Evolutionary conservation across 2,113 vertebrate species (phyloP), one percentile per base, ranked within the genome.

Genomic region (Notothenia coriiceps): DNA sequence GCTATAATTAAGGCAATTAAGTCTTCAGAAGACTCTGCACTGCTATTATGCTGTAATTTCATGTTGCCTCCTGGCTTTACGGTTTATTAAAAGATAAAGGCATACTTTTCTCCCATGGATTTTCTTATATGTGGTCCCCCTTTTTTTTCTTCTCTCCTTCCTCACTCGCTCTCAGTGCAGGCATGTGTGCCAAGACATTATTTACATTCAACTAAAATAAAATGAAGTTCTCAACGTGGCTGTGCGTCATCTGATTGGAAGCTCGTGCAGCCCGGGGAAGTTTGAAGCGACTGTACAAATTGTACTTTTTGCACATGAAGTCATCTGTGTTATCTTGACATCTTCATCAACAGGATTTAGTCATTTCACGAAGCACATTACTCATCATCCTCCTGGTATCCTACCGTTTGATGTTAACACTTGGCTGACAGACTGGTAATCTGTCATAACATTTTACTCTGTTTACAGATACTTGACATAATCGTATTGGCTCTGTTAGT

Each of bases 1-100:
- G 84, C 92, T 94, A 93, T 95, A 95, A 96, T 96, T 95, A 95
- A 94, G 92, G 92, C 90, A 94, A 95, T 95, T 94, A 94, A 94
- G 86, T 92, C 91, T 93, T 95, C 94, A 94, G 93, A 94, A 91
- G 92, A 92, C 86, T 90, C 89, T 92, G 86, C 88, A 90, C 91
- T 92, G 88, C 93, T 80, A 92, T 94, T 94, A 94, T 90, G 83
- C 86, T 84, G 90, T 94, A 94, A 95, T 95, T 95, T 93, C 92
- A 95, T 92, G 91, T 94, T 94, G 94, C 94, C 95, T 94, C 92
- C 93, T 94, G 92, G 92, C 93, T 93, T 92, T 89, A 94, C 82
- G 83, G 91, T 93, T 94, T 95, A 95, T 94, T 95, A 94, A 93
- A 94, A 94, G 94, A 94, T 94, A 94, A 95, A 95, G 93, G 92